These are phyloP conservation scores for Enteromius viviparus DNA, from an alignment of 2,797 vertebrate species.

Conservation along the genomic window DNA sequence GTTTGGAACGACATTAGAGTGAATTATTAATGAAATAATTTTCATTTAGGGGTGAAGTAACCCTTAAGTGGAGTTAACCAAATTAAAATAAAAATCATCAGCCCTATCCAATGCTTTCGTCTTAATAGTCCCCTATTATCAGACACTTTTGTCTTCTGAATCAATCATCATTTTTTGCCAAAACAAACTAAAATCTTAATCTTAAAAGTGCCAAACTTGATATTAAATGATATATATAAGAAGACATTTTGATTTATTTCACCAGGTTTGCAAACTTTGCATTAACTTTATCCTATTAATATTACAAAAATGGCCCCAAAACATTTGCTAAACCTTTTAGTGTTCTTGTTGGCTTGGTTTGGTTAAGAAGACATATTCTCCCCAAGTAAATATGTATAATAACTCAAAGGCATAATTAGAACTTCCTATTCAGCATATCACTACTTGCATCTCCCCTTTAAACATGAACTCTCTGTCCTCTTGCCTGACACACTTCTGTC, in stretches of 20 bases:
- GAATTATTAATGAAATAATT: too few relatives aligned
- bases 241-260: constrained; percentile 20
- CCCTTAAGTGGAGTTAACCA: not conserved
- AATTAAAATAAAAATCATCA: not conserved
- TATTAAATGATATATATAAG: constrained; percentile 26
- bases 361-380: not conserved
- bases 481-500: constrained; percentile 11
- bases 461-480: not conserved
- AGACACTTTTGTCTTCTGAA: not conserved
- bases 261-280: constrained; percentile 27
- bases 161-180: not conserved
- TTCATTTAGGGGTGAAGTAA: too few relatives aligned
- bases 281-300: not conserved
- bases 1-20: too few relatives aligned
- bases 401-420: not conserved
- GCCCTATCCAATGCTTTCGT: not conserved
- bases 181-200: not conserved
- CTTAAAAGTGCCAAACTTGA: constrained; percentile 14
- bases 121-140: not conserved
- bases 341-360: not conserved
- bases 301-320: constrained; percentile 8
- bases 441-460: not conserved
- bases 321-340: constrained; percentile 13
- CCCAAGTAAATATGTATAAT: not conserved
- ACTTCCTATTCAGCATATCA: not conserved